These are phyloP conservation scores for Drosophila lowei DNA, from an alignment of 1,140 invertebrate species.

Conservation along the genomic window DNA sequence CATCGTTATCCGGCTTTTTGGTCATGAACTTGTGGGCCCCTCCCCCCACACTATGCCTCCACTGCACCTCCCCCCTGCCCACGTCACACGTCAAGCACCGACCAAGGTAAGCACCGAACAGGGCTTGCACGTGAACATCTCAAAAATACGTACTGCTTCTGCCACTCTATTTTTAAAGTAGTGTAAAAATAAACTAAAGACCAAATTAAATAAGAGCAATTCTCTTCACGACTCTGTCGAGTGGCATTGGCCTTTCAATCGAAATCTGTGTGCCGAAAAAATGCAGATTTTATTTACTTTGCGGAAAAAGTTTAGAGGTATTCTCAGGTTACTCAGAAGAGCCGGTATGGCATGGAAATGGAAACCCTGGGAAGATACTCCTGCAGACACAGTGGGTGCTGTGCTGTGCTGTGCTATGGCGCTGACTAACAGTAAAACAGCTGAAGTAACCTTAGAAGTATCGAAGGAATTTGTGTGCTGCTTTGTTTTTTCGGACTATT, in stretches of 20 bases:
- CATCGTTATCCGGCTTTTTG: slow-evolving; percentile 61
- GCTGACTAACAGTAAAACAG: slow-evolving; percentile 44
- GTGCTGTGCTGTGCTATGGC: too few relatives aligned
- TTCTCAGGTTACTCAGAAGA: slow-evolving; percentile 37
- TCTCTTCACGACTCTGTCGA: slow-evolving; percentile 4
- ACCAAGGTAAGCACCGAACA: slow-evolving; percentile 19
- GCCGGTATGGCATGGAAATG: slow-evolving; percentile 4
- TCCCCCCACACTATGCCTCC: background rate
- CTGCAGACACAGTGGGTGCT: slow-evolving; percentile 30
- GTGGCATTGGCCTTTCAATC: slow-evolving; percentile 8
- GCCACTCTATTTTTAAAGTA: background rate
- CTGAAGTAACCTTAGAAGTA: slow-evolving; percentile 50
- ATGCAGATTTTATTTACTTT: slow-evolving; percentile 41
- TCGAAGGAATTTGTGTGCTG: slow-evolving; percentile 9
- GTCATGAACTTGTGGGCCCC: slow-evolving; percentile 75
- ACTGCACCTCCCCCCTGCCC: background rate
- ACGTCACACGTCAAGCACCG: background rate
- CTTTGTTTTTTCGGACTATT: slow-evolving; percentile 4
- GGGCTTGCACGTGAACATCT: slow-evolving; percentile 36
- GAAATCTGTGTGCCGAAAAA: slow-evolving; percentile 7
- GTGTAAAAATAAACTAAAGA: slow-evolving; percentile 29
- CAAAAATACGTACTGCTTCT: background rate
- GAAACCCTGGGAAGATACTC: slow-evolving; percentile 40
- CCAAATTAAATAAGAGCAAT: slow-evolving; percentile 7
- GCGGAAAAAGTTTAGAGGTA: slow-evolving; percentile 8